Base-by-base conservation (phyloP, 2,797 vertebrate species). In the Heteromormyrus szaboi region DNA sequence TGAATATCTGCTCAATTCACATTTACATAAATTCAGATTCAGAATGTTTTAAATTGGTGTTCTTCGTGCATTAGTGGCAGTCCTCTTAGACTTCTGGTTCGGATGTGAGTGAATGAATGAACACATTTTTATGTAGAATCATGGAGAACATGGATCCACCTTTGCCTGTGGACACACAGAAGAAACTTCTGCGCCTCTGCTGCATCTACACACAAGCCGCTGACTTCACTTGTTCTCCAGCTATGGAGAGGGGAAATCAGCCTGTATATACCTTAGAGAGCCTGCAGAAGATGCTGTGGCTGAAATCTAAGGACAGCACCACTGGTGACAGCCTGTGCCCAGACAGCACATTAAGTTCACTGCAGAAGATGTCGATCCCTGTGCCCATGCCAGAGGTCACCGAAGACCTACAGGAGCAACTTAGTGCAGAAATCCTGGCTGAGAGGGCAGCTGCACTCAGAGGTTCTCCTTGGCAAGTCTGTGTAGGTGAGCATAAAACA, bases 381-480 rank as follows among this genome's bases (percentile, higher is more conserved):
- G 19, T 89, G 41, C 37, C 37, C 12, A 14, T 14, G 44, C 37
- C 90, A 0, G 93, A 94, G 1, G 86, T 89, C 56, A 90, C 90
- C 2, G 93, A 93, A 89, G 93, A 93, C 56, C 89, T 93, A 29
- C 92, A 91, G 81, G 94, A 95, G 0, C 62, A 92, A 1, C 91
- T 93, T 0, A 89, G 92, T 0, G 85, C 92, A 0, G 95, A 96
- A 6, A 46, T 65, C 3, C 87, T 96, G 81, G 94, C 95, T 1
- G 96, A 97, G 85, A 97, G 95, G 81, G 96, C 93, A 8, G 94
- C 93, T 19, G 90, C 94, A 0, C 94, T 99, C 87, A 93, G 95
- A 89, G 98, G 97, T 0, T 98, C 97, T 0, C 90, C 95, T 0
- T 99, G 98, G 98, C 97, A 97, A 91, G 92, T 99, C 88, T 95